Base-by-base conservation (phyloP, 2,113 vertebrate species). In the Edolisoma coerulescens region DNA sequence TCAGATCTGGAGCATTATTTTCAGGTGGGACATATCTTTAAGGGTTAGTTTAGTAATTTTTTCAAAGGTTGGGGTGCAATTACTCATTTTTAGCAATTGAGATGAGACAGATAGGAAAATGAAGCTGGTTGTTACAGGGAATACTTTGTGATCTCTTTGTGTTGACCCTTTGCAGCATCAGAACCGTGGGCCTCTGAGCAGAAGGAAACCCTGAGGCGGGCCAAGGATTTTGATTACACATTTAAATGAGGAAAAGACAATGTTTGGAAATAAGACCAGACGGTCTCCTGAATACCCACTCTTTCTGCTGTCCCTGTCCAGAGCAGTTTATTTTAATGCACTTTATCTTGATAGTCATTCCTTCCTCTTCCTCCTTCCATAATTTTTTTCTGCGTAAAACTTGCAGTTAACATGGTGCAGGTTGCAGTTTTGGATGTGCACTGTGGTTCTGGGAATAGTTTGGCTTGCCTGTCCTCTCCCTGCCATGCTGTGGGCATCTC, bases 221-320 rank as follows among this genome's bases (percentile, higher is more conserved):
- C 39, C 47, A n/a, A 45, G n/a, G 54, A 39, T 47, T 93, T 88
- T 71, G 30, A 35, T 45, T 76, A 47, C 4, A 41, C 6, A 19
- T 84, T 94, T 80, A 84, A 77, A 57, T 24, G 11, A 84, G 26
- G 44, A 68, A 81, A 87, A 84, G 6, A 64, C 87, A 84, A 75
- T 35, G 3, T 63, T 75, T 56, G n/a, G 13, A 41, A 86, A 35
- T 41, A 19, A 71, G 52, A 69, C 17, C 28, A 77, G 26, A 35
- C 2, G 0, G 13, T 44, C 4, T 87, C 13, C 16, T 67, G 64
- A 87, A 70, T 42, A 61, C 3, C 23, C 16, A 42, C 16, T 18
- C 35, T 56, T 80, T 84, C 54, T 86, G 11, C 10, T 76, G 4
- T 84, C 30, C 47, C 27, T 56, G 19, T 76, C n/a, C 67, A 9